A percentile compares a stretch with the other conserved stretches of the same genome.
Evolutionary conservation across 2,113 vertebrate genomes (phyloP).

Genomic region (Vireo altiloquus): DNA sequence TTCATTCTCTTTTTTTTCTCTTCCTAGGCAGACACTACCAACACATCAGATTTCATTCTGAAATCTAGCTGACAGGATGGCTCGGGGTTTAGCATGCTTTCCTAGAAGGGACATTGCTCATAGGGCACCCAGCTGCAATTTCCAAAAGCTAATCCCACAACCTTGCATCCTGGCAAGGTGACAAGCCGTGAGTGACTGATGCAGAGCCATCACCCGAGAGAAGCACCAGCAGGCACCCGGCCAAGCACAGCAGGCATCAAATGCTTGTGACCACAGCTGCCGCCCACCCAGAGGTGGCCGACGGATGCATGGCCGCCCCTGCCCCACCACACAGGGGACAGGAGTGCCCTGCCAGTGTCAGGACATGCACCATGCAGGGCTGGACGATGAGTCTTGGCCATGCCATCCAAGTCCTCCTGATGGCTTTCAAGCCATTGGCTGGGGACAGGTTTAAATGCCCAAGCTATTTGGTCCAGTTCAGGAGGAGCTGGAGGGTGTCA

Average conservation of each 20-base stretch:
- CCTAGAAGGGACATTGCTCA: conserved; percentile 47
- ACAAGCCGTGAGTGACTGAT: neutral
- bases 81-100: neutral
- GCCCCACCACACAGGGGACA: rapidly evolving
- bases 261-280: neutral
- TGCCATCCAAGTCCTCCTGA: neutral
- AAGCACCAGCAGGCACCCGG: neutral
- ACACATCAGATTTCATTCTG: neutral
- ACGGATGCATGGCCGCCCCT: rapidly evolving
- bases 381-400: rapidly evolving
- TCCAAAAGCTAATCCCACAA: neutral
- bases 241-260: neutral
- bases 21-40: neutral
- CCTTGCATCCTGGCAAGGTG: neutral
- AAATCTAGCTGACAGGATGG: neutral
- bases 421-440: neutral
- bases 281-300: rapidly evolving
- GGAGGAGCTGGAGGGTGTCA: neutral
- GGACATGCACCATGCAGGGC: no score
- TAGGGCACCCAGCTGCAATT: neutral
- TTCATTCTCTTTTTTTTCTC: neutral
- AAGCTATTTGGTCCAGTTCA: neutral
- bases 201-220: neutral
- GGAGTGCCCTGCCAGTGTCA: rapidly evolving
- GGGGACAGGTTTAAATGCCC: neutral